Conservation (phyloP, 2,888 invertebrate genomes). For the Boloria euphrosyne region DNA sequence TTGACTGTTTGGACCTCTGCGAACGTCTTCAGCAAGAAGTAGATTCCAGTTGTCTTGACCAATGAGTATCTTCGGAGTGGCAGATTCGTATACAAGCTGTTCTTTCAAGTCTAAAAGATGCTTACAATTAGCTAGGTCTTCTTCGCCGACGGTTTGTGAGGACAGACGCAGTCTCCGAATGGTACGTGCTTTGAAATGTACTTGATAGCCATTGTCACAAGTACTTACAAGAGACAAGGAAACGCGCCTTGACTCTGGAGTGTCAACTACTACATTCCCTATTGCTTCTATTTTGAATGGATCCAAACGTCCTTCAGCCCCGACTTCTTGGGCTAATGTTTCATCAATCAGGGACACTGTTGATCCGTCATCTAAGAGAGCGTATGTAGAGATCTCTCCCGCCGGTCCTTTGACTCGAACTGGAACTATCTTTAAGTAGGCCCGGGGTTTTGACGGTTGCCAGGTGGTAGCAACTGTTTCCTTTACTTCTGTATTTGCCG, state of each 20-base stretch:
- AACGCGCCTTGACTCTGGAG: neutral
- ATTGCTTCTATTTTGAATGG: neutral
- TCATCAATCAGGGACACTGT: neutral
- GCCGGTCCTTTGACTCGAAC: neutral
- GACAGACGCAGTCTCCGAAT: neutral
- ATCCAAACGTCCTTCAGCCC: constrained; percentile 1
- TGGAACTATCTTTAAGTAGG: neutral
- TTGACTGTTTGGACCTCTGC: constrained; percentile 19
- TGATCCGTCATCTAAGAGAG: constrained; percentile 1
- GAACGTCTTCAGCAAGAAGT: constrained; percentile 13
- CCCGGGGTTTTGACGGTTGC: neutral
- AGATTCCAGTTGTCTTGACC: constrained; percentile 36
- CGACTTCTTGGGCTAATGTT: neutral
- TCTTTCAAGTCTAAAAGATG: constrained; percentile 4
- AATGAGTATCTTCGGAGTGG: constrained; percentile 13
- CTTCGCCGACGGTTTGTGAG: neutral
- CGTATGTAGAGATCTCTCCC: neutral
- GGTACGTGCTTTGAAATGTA: neutral
- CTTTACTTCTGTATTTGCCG: neutral
- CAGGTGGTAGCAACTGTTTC: neutral
- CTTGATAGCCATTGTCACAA: neutral
- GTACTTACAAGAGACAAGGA: neutral
- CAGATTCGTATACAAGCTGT: constrained; percentile 4
- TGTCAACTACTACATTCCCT: neutral
- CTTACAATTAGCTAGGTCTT: neutral